Percentiles rank a stretch among this genome's conserved stretches.
These are phyloP conservation scores for Phymastichus coffea DNA, from an alignment of 1,140 invertebrate genomes.

Conservation along the genomic window DNA sequence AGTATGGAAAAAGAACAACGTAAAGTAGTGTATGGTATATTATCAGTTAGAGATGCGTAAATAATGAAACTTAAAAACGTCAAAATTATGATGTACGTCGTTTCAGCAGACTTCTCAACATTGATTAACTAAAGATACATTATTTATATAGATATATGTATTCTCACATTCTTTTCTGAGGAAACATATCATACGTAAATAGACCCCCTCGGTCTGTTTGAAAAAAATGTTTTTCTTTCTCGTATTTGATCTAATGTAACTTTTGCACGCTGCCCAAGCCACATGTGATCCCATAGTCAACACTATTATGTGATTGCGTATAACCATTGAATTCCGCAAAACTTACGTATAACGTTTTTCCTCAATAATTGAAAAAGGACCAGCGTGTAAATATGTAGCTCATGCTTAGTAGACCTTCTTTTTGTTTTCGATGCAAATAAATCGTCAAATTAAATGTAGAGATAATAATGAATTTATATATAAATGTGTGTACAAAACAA, in stretches of 20 bases:
- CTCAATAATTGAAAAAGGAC: background rate
- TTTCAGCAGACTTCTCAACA: conserved; percentile 1
- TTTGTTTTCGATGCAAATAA: background rate
- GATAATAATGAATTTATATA: background rate
- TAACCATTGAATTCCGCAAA: background rate
- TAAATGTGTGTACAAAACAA: conserved; percentile 16
- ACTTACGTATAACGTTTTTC: background rate
- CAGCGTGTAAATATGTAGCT: background rate
- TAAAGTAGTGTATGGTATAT: background rate
- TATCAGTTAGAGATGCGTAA: conserved; percentile 5
- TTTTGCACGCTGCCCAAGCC: too few species aligned
- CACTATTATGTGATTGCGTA: background rate
- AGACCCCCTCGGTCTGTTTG: too few species aligned
- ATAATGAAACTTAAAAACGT: conserved; percentile 21
- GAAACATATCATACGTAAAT: background rate
- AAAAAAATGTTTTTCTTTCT: background rate
- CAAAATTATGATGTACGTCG: conserved; percentile 15
- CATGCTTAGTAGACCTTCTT: background rate
- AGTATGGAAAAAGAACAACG: conserved; percentile 1
- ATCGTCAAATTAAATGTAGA: conserved; percentile 7
- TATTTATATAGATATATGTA: background rate
- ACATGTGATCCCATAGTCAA: too few species aligned
- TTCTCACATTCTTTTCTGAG: background rate
- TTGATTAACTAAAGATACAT: background rate
- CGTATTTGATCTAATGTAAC: too few species aligned